These are phyloP conservation scores for Cercopithecus mitis DNA, from an alignment of 2,797 vertebrate species.

Conservation along the genomic window DNA sequence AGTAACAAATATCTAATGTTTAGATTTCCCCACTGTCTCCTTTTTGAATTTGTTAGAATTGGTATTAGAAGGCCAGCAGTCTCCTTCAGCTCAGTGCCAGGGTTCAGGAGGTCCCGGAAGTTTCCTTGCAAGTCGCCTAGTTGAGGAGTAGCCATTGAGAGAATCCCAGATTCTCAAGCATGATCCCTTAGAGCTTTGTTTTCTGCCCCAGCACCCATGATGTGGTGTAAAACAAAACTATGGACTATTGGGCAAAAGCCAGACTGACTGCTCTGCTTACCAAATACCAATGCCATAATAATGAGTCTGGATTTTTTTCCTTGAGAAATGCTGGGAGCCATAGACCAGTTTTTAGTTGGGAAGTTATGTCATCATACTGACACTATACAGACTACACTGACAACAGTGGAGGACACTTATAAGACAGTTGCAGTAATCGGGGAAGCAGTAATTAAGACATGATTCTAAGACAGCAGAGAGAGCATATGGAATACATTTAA, in stretches of 20 bases:
- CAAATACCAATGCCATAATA: not conserved
- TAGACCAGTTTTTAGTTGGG: not conserved
- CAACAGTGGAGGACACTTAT: not conserved
- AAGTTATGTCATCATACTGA: not conserved
- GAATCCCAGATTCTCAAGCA: not conserved
- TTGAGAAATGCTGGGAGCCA: not conserved
- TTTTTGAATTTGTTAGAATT: not conserved
- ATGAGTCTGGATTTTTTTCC: not conserved
- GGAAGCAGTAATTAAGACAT: not conserved
- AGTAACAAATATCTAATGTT: not conserved
- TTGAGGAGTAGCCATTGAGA: not conserved
- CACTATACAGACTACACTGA: not conserved
- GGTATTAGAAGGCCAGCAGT: not conserved
- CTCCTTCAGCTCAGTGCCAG: not conserved
- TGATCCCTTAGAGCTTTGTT: not conserved
- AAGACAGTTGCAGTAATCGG: not conserved
- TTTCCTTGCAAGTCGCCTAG: not conserved
- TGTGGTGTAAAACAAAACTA: not conserved
- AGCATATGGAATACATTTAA: not conserved
- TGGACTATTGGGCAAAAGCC: not conserved
- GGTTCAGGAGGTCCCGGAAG: not conserved
- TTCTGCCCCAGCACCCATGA: not conserved
- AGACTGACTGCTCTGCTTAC: not conserved
- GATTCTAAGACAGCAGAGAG: not conserved
- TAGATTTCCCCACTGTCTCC: not conserved